Percentiles rank a stretch among this genome's conserved stretches.
Conservation (phyloP, 2,797 vertebrate species). For the Aeoliscus strigatus region DNA sequence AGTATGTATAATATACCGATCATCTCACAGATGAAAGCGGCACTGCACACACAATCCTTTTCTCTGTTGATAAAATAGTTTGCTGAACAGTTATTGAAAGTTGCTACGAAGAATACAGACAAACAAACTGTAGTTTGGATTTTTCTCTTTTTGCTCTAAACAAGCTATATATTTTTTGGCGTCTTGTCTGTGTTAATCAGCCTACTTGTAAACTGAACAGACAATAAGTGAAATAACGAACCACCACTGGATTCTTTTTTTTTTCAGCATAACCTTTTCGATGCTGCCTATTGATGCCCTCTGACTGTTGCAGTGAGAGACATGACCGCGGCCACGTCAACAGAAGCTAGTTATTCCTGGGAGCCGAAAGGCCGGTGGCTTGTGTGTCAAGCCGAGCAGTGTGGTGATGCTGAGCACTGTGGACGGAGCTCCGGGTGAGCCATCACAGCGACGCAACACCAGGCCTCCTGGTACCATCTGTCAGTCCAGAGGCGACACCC, state of each 20-base stretch:
- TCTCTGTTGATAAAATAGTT: too few relatives aligned
- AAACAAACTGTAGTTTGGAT: too few relatives aligned
- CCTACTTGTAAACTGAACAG: too few relatives aligned
- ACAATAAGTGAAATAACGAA: too few relatives aligned
- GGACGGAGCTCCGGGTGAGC: conserved; percentile 65
- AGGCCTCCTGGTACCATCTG: conserved; percentile 66
- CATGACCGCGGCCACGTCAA: conserved; percentile 55
- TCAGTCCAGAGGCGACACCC: conserved; percentile 56
- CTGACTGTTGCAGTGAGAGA: conserved; percentile 30
- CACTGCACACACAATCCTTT: neutral
- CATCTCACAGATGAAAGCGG: conserved; percentile 7
- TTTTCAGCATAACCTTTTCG: conserved; percentile 7
- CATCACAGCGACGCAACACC: conserved; percentile 47
- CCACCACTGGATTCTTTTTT: neutral
- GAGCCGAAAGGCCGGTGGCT: conserved; percentile 40
- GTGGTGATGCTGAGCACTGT: conserved; percentile 63
- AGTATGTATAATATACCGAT: conserved; percentile 44
- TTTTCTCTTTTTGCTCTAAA: too few relatives aligned
- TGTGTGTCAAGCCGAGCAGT: conserved; percentile 56
- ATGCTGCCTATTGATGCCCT: conserved; percentile 18
- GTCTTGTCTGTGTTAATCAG: too few relatives aligned
- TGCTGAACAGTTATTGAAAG: too few relatives aligned
- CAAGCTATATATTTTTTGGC: too few relatives aligned
- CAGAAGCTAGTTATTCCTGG: conserved; percentile 48
- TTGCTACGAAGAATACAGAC: too few relatives aligned